These are phyloP conservation scores for Aspidiotus destructor DNA, from an alignment of 2,888 invertebrate genomes.

Conservation along the genomic window DNA sequence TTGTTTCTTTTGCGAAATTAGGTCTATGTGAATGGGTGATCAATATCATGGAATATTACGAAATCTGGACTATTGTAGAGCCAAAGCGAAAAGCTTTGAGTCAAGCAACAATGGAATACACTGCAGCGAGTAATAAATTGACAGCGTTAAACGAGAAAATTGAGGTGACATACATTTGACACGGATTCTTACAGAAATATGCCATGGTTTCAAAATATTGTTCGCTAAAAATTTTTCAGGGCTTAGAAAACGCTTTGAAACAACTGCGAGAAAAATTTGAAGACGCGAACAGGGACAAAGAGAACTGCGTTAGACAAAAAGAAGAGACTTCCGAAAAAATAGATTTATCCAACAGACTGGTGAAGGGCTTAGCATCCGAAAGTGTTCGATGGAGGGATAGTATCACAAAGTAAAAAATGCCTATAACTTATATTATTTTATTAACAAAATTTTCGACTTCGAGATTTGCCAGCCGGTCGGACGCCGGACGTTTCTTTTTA, in stretches of 20 bases:
- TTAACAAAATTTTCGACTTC: neutral
- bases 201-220: too few species aligned
- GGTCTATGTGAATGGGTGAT: conserved; percentile 91
- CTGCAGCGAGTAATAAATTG: conserved; percentile 70
- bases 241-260: conserved; percentile 66
- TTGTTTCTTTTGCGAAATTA: conserved; percentile 32
- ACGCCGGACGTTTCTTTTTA: too few species aligned
- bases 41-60: conserved; percentile 80
- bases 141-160: conserved; percentile 62
- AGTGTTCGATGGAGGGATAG: conserved; percentile 72
- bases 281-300: conserved; percentile 72
- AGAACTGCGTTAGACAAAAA: conserved; percentile 85
- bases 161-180: conserved; percentile 43
- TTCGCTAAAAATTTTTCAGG: conserved; percentile 42
- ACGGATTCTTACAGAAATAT: neutral
- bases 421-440: conserved; percentile 6
- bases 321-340: conserved; percentile 82
- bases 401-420: conserved; percentile 46
- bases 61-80: conserved; percentile 83
- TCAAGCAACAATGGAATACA: conserved; percentile 73
- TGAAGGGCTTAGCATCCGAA: conserved; percentile 86
- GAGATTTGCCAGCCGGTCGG: too few species aligned
- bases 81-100: conserved; percentile 79
- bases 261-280: conserved; percentile 73
- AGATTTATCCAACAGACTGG: conserved; percentile 80